A percentile compares a stretch with the other conserved stretches of the same genome.
These are phyloP conservation scores for Rhynchomys soricoides DNA, from an alignment of 2,113 vertebrate genomes.

Conservation along the genomic window DNA sequence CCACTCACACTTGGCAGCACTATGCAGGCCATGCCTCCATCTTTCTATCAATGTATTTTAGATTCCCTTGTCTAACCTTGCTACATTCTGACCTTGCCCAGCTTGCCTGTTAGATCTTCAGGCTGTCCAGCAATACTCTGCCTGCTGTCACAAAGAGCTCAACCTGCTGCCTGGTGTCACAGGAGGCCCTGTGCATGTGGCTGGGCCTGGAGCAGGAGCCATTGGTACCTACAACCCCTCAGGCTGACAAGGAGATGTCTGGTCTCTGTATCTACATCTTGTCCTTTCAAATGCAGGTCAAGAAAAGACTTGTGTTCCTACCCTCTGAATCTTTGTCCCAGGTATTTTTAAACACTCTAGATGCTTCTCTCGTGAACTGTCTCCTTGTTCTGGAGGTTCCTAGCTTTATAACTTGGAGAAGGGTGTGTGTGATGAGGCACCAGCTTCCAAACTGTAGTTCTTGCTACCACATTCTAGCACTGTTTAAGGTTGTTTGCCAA, in stretches of 20 bases:
- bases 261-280: fast-evolving
- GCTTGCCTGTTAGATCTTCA: neutral
- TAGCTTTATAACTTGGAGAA: neutral
- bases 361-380: neutral
- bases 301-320: neutral
- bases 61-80: neutral
- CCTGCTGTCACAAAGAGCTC: neutral
- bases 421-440: neutral
- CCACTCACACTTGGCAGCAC: too few relatives aligned
- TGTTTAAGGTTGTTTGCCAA: too few relatives aligned
- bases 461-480: fast-evolving
- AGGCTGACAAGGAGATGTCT: fast-evolving
- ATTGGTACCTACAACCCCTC: fast-evolving
- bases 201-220: neutral
- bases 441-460: neutral
- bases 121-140: fast-evolving
- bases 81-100: too few relatives aligned
- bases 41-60: neutral
- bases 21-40: too few relatives aligned
- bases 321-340: neutral
- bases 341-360: neutral
- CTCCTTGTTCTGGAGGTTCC: neutral
- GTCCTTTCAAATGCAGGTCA: neutral
- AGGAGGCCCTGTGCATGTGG: fast-evolving
- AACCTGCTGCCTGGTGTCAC: fast-evolving